Conservation (phyloP, 1,140 invertebrate genomes). For the Xylocopa sonorina region DNA sequence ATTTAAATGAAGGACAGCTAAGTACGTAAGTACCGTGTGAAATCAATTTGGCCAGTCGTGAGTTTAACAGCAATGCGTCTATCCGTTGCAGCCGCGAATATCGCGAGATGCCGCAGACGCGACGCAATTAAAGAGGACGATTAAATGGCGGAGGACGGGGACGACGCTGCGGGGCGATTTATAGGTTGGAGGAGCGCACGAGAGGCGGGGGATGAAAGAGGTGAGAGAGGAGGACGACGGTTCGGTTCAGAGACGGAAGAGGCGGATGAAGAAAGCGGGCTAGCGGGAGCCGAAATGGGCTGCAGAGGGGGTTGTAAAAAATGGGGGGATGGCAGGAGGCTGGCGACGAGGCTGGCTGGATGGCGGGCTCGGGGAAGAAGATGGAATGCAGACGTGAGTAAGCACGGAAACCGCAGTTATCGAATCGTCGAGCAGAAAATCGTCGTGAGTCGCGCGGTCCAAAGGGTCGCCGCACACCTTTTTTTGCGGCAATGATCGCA, state of each 20-base stretch:
- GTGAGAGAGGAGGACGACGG: neutral
- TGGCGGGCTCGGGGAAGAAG: too few species aligned
- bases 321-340: neutral
- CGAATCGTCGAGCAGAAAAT: constrained; percentile 67
- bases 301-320: neutral
- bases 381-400: constrained; percentile 52
- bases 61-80: too few species aligned
- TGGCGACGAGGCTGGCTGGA: too few species aligned
- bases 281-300: neutral
- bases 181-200: neutral
- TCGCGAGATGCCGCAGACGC: too few species aligned
- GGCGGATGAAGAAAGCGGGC: constrained; percentile 14
- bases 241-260: neutral
- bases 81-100: too few species aligned
- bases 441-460: constrained; percentile 40
- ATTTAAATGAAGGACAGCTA: too few species aligned
- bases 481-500: constrained; percentile 75
- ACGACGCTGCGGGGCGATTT: too few species aligned
- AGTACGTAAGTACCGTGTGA: too few species aligned
- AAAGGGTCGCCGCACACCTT: constrained; percentile 70
- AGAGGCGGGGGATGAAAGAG: neutral
- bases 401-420: constrained; percentile 51
- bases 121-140: too few species aligned
- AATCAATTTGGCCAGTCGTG: too few species aligned
- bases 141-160: too few species aligned